A percentile compares a stretch with the other conserved stretches of the same genome.
Evolutionary conservation across 2,888 invertebrate species (phyloP).

Genomic region (Hetaerina titia): DNA sequence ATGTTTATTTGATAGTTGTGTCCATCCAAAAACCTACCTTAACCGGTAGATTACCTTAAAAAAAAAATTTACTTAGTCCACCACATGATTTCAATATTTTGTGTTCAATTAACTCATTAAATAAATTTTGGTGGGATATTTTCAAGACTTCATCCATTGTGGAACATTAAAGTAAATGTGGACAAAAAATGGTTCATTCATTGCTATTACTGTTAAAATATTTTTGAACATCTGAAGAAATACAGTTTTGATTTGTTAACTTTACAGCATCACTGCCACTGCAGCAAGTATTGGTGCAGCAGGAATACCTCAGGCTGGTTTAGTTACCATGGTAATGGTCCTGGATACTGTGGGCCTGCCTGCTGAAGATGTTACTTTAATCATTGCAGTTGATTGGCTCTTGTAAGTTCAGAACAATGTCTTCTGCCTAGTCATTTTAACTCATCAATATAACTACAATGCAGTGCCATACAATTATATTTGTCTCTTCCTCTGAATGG

Average conservation of each 20-base stretch:
- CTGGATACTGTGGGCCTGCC: conserved; percentile 94
- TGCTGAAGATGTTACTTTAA: conserved; percentile 93
- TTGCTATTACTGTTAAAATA: not conserved
- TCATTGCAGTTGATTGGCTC: conserved; percentile 95
- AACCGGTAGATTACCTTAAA: no score
- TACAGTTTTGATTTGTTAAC: not conserved
- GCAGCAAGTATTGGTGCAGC: conserved; percentile 98
- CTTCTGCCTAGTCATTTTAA: not conserved
- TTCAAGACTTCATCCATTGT: no score
- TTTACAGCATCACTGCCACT: conserved; percentile 93
- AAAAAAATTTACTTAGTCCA: no score
- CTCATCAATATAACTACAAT: no score
- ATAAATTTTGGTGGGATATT: no score
- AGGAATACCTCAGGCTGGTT: conserved; percentile 96
- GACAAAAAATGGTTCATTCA: not conserved
- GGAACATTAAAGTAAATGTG: not conserved
- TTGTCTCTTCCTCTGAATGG: no score
- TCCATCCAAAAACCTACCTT: no score
- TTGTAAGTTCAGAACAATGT: conserved; percentile 83
- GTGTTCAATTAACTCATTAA: no score
- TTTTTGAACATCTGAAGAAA: not conserved
- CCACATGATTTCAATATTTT: no score
- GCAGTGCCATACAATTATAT: no score
- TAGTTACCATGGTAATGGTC: conserved; percentile 98
- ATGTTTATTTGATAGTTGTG: no score